Evolutionary conservation across 2,113 vertebrate species (phyloP).

Genomic region (Rostratula benghalensis): DNA sequence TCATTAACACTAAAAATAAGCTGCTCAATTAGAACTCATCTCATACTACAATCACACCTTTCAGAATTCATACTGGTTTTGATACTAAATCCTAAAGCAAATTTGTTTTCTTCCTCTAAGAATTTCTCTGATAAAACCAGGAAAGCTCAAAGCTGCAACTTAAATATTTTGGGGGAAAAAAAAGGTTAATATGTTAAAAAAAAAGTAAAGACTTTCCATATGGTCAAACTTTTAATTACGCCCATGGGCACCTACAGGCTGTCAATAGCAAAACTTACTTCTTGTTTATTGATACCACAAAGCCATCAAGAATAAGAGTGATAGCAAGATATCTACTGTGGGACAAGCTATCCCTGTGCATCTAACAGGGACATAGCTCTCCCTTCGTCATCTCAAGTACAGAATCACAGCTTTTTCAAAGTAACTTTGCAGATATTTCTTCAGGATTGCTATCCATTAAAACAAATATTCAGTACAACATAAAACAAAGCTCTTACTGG

Average conservation of each 20-base stretch:
- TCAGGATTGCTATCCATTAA: slow-evolving; percentile 18
- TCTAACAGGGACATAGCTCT: neutral
- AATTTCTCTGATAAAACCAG: neutral
- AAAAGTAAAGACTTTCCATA: neutral
- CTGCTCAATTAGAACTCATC: neutral
- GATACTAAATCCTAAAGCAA: neutral
- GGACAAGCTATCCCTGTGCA: neutral
- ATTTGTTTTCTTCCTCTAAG: neutral
- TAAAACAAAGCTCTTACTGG: slow-evolving; percentile 46
- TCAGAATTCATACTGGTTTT: neutral
- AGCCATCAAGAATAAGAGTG: neutral
- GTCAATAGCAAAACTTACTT: slow-evolving; percentile 24
- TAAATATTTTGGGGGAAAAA: neutral
- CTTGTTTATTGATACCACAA: slow-evolving; percentile 15
- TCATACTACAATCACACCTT: neutral
- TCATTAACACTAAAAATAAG: neutral
- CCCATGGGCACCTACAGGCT: neutral
- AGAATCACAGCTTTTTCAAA: neutral
- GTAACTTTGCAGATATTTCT: slow-evolving; percentile 53
- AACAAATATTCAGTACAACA: slow-evolving; percentile 43
- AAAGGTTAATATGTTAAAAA: neutral
- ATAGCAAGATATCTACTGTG: neutral
- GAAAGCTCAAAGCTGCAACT: neutral
- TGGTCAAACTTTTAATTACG: slow-evolving; percentile 16
- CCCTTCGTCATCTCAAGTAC: neutral